Conservation (phyloP, 2,797 vertebrate species). For the Calcarius lapponicus region DNA sequence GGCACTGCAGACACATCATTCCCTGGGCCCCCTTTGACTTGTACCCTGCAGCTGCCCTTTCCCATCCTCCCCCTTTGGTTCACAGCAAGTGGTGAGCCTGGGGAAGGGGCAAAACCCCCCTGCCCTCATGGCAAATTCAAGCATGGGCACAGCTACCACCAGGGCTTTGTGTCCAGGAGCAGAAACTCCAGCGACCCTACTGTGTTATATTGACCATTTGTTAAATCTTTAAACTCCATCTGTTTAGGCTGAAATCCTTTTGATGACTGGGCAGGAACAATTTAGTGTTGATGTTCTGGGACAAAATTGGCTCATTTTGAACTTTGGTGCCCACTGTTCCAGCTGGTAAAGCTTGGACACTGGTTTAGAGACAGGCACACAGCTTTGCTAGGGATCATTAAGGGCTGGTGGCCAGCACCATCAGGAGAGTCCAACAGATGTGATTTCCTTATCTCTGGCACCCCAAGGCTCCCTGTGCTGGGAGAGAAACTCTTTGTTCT, state of each 20-base stretch:
- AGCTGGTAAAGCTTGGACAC: neutral
- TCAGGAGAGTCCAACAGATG: neutral
- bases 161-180: neutral
- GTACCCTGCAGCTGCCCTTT: neutral
- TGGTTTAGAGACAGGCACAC: neutral
- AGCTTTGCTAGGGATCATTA: neutral
- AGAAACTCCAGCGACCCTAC: neutral
- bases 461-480: neutral
- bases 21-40: neutral
- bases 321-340: neutral
- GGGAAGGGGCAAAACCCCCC: neutral
- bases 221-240: conserved; percentile 34
- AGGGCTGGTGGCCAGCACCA: neutral
- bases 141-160: neutral
- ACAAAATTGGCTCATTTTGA: neutral
- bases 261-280: neutral
- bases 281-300: neutral
- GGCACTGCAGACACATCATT: neutral
- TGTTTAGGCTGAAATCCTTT: conserved; percentile 18
- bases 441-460: neutral
- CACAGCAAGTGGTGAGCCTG: neutral
- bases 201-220: neutral
- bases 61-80: neutral
- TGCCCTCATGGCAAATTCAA: neutral
- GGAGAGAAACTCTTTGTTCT: neutral